Base-by-base conservation (phyloP, 2,113 vertebrate genomes). In the Pseudopodoces humilis region DNA sequence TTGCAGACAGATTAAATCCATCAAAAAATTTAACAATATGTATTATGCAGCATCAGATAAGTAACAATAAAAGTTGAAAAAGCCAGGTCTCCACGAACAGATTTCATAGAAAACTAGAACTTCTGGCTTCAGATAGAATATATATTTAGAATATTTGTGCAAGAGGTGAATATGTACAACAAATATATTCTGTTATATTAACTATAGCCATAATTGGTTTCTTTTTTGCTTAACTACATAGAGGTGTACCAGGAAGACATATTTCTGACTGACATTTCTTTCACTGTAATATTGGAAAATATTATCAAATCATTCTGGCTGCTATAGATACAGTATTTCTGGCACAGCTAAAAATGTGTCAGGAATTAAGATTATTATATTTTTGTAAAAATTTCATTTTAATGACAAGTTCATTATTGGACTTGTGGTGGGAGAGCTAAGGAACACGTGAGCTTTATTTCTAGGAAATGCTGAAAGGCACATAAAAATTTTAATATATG, bases 21-120 rank as follows among this genome's bases (percentile, higher is more conserved):
- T 49, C 27, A 25, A 5, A 43, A 79, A 65, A 4, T 16, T 37
- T 56, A 49, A 87, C 0, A 0, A 52, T 65, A 33, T 13, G 23
- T 37, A 72, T 50, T 90, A 80, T 35, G 78, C 68, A 92, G 83
- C 78, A 79, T 91, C 70, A 65, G 69, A 43, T 53, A 53, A 69
- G 37, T 53, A 76, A 65, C 31, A 79, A 63, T 46, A 77, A 39
- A 72, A 74, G 75, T 78, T 80, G 60, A 39, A 76, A 52, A 88
- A 53, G 82, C 25, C 56, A 84, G 17, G 22, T 50, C n/a, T 86
- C 63, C 81, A 91, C 3, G 5, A 79, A 79, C 10, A 72, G 60
- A 53, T 83, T 50, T 71, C 28, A 62, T 95, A 97, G 88, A 96
- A 96, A 97, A 97, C 84, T 91, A 95, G 83, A 96, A 76, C 25